These are phyloP conservation scores for Subanguina moxae DNA, from an alignment of 1,140 invertebrate species.

Conservation along the genomic window DNA sequence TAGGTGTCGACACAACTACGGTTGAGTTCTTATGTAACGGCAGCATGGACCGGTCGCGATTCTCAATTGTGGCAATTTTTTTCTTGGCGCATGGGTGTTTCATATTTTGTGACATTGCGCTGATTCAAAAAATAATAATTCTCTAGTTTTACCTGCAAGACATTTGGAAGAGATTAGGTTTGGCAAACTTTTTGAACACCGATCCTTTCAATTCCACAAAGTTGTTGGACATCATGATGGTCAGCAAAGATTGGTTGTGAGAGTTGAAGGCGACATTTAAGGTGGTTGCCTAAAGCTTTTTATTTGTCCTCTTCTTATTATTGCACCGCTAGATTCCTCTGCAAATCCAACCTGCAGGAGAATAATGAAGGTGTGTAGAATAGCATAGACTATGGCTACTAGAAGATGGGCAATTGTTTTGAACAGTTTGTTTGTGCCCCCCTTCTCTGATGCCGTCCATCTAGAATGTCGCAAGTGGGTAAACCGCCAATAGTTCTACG, in stretches of 20 bases:
- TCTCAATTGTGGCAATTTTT: too few relatives aligned
- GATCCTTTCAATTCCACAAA: slow-evolving; percentile 98
- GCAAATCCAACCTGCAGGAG: slow-evolving; percentile 63
- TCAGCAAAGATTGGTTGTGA: slow-evolving; percentile 91
- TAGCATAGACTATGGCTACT: slow-evolving; percentile 87
- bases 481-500: too few relatives aligned
- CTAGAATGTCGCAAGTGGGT: slow-evolving; percentile 19
- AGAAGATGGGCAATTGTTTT: slow-evolving; percentile 68
- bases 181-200: slow-evolving; percentile 98
- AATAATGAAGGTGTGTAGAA: slow-evolving; percentile 83
- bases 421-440: slow-evolving; percentile 28
- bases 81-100: too few relatives aligned
- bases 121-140: background rate
- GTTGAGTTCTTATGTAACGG: background rate
- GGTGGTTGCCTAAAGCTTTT: slow-evolving; percentile 79
- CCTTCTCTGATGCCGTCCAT: slow-evolving; percentile 1
- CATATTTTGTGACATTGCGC: background rate
- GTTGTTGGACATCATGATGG: slow-evolving; percentile 99
- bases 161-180: slow-evolving; percentile 84
- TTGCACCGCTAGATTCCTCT: too few relatives aligned
- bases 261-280: slow-evolving; percentile 98
- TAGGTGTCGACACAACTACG: background rate
- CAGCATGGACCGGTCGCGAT: too few relatives aligned
- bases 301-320: too few relatives aligned
- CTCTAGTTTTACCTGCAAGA: slow-evolving; percentile 58